Evolutionary conservation across 1,140 invertebrate species (phyloP), one percentile per base, ranked within the genome.

Genomic region (Anthonomus grandis): DNA sequence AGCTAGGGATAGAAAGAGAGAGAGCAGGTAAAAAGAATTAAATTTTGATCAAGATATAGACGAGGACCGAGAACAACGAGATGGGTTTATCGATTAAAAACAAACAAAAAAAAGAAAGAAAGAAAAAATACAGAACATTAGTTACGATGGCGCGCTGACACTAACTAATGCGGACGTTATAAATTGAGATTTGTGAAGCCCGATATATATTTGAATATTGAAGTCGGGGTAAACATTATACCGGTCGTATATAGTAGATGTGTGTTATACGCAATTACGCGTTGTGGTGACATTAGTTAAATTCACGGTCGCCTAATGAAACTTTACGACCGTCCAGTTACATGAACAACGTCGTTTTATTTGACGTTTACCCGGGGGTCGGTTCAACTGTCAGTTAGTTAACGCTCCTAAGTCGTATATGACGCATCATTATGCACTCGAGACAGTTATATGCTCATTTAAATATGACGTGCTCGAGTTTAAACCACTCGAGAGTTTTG

Each of bases 271-370:
- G 68, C 67, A 67, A 69, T 69, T 67, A 69, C 65, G 65, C 65
- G 62, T 69, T 67, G 67, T 66, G 67, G 65, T 67, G 67, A 69
- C 67, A 69, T 69, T 67, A 69, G 67, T 69, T 68, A 63, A 69
- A 69, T 69, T 69, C 67, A 69, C 52, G 63, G 65, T 46, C 60
- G 60, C 23, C 67, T 69, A 69, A 69, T 69, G 67, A 69, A 64
- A 69, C 48, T 69, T 69, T 69, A 69, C 65, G 67, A 69, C 46
- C 57, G 10, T 44, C 12, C 10, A 27, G 49, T 23, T 22, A 52
- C 49, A 38, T 41, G 37, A 39, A 18, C 49, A 39, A 44, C 45
- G 55, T 62, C 24, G 25, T 57, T 62, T 60, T 57, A 57, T 57
- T 63, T 36, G 44, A 52, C 53, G 53, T 54, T 53, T 57, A 57